These are phyloP conservation scores for Caenorhabditis zanzibari DNA, from an alignment of 2,888 invertebrate species.

Conservation along the genomic window DNA sequence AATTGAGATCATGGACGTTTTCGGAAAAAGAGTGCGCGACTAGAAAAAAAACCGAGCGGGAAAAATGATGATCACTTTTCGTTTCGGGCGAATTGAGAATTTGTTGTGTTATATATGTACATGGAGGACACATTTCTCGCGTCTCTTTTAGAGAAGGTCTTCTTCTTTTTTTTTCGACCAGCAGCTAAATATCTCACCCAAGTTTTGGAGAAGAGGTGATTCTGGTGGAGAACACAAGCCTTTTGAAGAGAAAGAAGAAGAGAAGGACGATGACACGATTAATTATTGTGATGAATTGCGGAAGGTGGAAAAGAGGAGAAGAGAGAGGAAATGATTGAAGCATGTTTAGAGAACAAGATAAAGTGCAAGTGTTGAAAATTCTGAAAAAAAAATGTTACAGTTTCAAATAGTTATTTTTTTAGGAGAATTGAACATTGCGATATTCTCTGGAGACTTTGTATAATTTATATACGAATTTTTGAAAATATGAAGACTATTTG, in stretches of 20 bases:
- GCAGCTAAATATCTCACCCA: conserved; percentile 25
- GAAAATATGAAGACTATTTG: no score
- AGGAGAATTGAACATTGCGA: no score
- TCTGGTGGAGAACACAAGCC: neutral
- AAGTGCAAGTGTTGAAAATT: conserved; percentile 5
- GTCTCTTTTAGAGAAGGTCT: conserved; percentile 10
- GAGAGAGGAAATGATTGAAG: neutral
- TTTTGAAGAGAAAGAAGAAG: neutral
- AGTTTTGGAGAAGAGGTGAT: neutral
- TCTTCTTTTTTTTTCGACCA: conserved; percentile 10
- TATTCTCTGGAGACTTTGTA: no score
- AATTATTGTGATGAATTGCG: conserved; percentile 56
- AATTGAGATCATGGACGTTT: conserved; percentile 47
- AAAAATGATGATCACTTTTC: conserved; percentile 47
- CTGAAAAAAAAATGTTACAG: no score
- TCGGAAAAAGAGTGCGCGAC: conserved; percentile 5
- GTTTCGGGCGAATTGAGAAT: conserved; percentile 18
- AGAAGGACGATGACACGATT: conserved; percentile 48
- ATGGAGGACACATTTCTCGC: conserved; percentile 20
- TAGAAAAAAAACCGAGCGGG: conserved; percentile 19
- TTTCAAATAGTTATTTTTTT: no score
- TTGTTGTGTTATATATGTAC: neutral
- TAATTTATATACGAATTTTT: no score
- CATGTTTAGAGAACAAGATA: neutral
- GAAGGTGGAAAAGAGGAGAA: neutral